phyloP scores from a whole-genome alignment of 2,888 invertebrate genomes.

The Buathra laborator region DNA sequence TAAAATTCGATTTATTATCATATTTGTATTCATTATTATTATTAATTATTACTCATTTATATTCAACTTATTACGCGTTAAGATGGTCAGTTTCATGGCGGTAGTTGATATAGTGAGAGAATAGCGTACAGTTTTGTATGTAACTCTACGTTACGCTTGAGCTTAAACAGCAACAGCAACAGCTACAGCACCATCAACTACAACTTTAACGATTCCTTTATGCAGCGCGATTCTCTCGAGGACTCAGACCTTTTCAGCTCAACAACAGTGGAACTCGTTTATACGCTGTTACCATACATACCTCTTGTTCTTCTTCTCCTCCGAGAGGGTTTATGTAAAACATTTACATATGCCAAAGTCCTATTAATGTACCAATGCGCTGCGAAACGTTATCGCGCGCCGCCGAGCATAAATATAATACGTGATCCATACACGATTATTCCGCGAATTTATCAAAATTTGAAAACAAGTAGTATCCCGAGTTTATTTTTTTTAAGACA shows the following conservation, averaged over 20 bases:
- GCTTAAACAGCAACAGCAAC: neutral
- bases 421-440: constrained; percentile 9
- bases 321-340: neutral
- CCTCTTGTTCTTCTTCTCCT: neutral
- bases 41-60: neutral
- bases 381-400: constrained; percentile 55
- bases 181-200: neutral
- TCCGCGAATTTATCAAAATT: neutral
- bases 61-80: neutral
- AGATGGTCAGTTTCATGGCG: neutral
- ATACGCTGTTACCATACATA: constrained; percentile 17
- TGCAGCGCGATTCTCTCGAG: neutral
- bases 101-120: neutral
- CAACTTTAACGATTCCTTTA: constrained; percentile 25
- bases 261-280: constrained; percentile 19
- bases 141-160: constrained; percentile 1
- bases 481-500: no score
- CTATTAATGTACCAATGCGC: constrained; percentile 53
- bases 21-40: constrained; percentile 1
- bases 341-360: constrained; percentile 59
- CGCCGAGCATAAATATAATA: constrained; percentile 53
- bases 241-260: neutral
- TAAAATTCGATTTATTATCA: neutral
- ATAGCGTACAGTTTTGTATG: neutral
- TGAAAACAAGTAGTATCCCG: neutral